Evolutionary conservation across 1,140 invertebrate genomes (phyloP), one percentile per base, ranked within the genome.

Genomic region (Eriocheir sinensis): DNA sequence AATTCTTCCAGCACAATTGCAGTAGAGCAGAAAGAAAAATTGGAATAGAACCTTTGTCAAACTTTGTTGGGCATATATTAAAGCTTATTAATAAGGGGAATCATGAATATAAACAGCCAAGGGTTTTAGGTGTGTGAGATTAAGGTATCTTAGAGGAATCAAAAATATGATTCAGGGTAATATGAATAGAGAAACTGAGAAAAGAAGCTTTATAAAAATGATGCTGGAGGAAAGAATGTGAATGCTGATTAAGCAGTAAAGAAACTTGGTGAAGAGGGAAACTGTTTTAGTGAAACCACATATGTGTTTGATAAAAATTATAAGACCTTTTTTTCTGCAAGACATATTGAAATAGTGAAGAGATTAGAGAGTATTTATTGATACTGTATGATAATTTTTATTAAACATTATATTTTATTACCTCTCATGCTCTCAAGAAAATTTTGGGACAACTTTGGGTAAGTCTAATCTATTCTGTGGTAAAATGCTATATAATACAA

Each of bases 381-480:
- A 32, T 41, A 21, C 15, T 92, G 41, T 72, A 44, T 90, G 4
- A 90, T 34, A 9, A 15, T 41, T 80, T 86, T 15, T 40, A 34
- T n/a, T 72, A 15, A 72, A n/a, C n/a, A 15, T 72, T 72, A 72
- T 15, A 15, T 15, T 15, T 72, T 72, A 15, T 72, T 72, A n/a
- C 6, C 21, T 72, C 60, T 72, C 81, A 83, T 94, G 79, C 79
- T 81, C 15, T 91, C 97, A 97, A n/a, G 97, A 96, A 96, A 97
- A 96, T 97, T 97, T 96, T 97, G 97, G 97, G 97, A 96, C 96
- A 96, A 97, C 96, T 97, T 97, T 97, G 97, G 97, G 97, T 97
- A 97, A 97, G 97, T 91, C 12, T 34, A 32, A 4, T 8, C 27
- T 21, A 72, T 34, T 9, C 21, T 36, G n/a, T 4, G n/a, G 9